phyloP scores from a whole-genome alignment of 30 jellyfish, hydroid and myxozoan species.

The Cassiopea andromeda region DNA sequence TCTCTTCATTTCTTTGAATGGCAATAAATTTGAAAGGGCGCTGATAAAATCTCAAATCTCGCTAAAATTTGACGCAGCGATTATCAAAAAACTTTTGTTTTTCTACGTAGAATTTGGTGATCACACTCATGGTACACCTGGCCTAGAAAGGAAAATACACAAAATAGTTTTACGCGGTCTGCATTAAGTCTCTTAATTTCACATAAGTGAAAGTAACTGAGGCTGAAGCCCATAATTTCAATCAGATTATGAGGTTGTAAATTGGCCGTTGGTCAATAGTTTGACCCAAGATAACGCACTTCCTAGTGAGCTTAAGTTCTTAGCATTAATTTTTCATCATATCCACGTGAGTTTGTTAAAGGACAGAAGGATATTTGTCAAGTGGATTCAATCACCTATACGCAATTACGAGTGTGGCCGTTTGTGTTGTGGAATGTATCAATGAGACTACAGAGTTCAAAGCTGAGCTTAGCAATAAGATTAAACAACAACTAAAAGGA shows the following conservation, averaged over 20 bases:
- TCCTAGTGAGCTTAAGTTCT: conserved; percentile 53
- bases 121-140: conserved; percentile 43
- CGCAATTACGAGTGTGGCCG: conserved; percentile 32
- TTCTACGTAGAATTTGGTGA: conserved; percentile 54
- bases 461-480: conserved; percentile 17
- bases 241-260: conserved; percentile 60
- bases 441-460: conserved; percentile 29
- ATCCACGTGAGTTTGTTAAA: conserved; percentile 77
- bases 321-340: conserved; percentile 52
- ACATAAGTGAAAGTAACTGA: conserved; percentile 37
- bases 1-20: background rate
- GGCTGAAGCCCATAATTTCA: conserved; percentile 62
- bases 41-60: conserved; percentile 62
- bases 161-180: conserved; percentile 56
- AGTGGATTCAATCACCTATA: conserved; percentile 50
- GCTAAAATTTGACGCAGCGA: conserved; percentile 63
- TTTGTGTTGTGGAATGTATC: conserved; percentile 27
- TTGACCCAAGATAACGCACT: conserved; percentile 76
- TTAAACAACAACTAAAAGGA: conserved; percentile 18
- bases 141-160: conserved; percentile 52
- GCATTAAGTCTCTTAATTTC: conserved; percentile 56
- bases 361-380: conserved; percentile 50
- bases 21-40: conserved; percentile 17
- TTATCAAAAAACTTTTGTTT: conserved; percentile 51
- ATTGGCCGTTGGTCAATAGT: conserved; percentile 38